Evolutionary conservation across 2,113 vertebrate species (phyloP), one percentile per base, ranked within the genome.

Genomic region (Rhinoderma darwinii): DNA sequence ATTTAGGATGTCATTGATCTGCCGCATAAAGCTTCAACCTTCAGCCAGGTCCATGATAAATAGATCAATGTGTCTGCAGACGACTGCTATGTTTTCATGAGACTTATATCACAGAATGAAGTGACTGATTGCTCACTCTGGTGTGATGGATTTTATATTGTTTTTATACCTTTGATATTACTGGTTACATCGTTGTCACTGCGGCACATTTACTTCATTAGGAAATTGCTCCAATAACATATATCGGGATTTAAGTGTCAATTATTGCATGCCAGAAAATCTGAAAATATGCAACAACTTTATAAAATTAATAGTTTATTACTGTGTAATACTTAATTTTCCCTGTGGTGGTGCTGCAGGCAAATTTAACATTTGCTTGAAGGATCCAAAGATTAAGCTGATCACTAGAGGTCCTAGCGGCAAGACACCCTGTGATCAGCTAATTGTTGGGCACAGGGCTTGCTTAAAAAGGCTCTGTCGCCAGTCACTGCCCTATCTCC

Each of bases 61-160:
- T 51, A 84, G 74, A 84, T 84, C 82, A 73, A 84, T 84, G 82
- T 39, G 68, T 84, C 66, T 73, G 66, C 82, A 39, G 82, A 39
- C 68, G 10, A 32, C 56, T 82, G 79, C 79, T 59, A 44, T 44
- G 47, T 56, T n/a, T 70, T 22, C 56, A 44, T 74, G 50, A 54
- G 68, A 73, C 44, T 72, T 35, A 30, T 15, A 72, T 51, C 32
- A 25, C 44, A 30, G 30, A n/a, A 63, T 14, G 27, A 39, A 73
- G 47, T 41, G 47, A 74, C 68, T 56, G 66, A 51, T 72, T 30
- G 22, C 66, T 37, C 22, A 20, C 30, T 51, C 75, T 32, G 5
- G 6, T 32, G 44, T n/a, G n/a, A n/a, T n/a, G n/a, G n/a, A n/a
- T n/a, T n/a, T n/a, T n/a, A n/a, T n/a, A n/a, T n/a, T n/a, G n/a